Evolutionary conservation across 2,888 invertebrate species (phyloP), one percentile per base, ranked within the genome.

Genomic region (Rhabditoides inermis): DNA sequence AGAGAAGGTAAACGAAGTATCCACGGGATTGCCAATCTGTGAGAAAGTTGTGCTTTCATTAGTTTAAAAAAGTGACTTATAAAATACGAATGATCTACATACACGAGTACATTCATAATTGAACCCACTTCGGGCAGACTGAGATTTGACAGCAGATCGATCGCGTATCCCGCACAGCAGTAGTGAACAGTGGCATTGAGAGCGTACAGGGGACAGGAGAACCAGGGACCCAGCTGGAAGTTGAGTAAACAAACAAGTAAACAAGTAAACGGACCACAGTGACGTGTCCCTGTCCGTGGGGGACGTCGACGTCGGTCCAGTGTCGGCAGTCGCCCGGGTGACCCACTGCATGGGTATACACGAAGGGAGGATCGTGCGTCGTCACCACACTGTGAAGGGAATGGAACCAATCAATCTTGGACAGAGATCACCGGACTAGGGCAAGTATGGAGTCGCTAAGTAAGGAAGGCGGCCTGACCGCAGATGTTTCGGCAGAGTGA

Each of bases 141-240:
- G 12, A 72, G 51, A 51, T 63, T 60, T 7, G 59, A 57, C 2
- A 73, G 58, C 6, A 73, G 52, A 53, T 73, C 73, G 23, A 73
- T 68, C 0, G 73, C 71, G 35, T 67, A 60, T 3, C 73, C 73
- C 22, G 69, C 61, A 56, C 73, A 73, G 50, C 73, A 73, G 49
- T 55, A 72, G 41, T 57, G 56, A 27, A 60, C 57, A n/a, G 61
- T 64, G 2, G 40, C 36, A 37, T 60, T 62, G 7, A 36, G 37
- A 5, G 45, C 48, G 3, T 46, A 51, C 48, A 57, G 50, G 23
- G 65, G 61, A 49, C 73, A 73, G 0, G 68, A 62, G 30, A 61
- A 63, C 73, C 73, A 73, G 1, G 71, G 68, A 7, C 73, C 73
- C 2, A 57, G 56, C 69, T 72, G 51, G 44, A 62, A 44, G 6